A percentile compares a stretch with the other conserved stretches of the same genome.
phyloP scores from a whole-genome alignment of 2,797 vertebrate genomes.

The Lutjanus campechanus region DNA sequence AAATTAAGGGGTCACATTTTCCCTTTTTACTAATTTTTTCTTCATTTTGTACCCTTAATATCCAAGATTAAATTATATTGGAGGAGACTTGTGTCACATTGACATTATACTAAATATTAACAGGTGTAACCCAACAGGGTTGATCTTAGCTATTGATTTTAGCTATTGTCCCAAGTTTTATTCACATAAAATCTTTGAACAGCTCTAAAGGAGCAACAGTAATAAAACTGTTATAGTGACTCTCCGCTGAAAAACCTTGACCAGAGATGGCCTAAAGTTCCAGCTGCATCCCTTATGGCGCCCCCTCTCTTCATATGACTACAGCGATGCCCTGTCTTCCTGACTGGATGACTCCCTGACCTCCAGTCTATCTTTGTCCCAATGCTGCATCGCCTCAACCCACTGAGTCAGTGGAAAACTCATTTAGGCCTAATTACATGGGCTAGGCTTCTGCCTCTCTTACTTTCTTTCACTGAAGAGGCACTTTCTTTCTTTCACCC shows the following conservation, averaged over 20 bases:
- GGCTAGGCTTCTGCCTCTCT: slow-evolving; percentile 69
- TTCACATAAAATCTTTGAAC: not conserved
- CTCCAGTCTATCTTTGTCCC: slow-evolving; percentile 78
- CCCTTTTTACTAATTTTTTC: no score
- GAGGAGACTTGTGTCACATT: not conserved
- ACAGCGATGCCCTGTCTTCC: slow-evolving; percentile 35
- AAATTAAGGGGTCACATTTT: not conserved
- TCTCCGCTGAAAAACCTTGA: not conserved
- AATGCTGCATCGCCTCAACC: slow-evolving; percentile 63
- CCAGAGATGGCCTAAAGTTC: not conserved
- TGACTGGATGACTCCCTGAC: slow-evolving; percentile 73
- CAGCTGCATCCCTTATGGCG: not conserved
- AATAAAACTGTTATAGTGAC: not conserved
- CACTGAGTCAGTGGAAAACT: slow-evolving; percentile 91
- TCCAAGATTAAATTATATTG: not conserved
- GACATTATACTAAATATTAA: slow-evolving; percentile 3
- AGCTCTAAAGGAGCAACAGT: not conserved
- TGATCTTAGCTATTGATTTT: not conserved
- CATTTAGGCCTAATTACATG: slow-evolving; percentile 93
- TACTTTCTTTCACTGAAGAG: slow-evolving; percentile 75
- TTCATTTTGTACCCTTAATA: not conserved
- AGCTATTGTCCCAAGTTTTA: not conserved
- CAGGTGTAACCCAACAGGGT: not conserved
- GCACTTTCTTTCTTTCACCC: slow-evolving; percentile 77
- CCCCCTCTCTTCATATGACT: slow-evolving; percentile 51